A percentile compares a stretch with the other conserved stretches of the same genome.
phyloP scores from a whole-genome alignment of 2,797 vertebrate species.

The Leucoraja ocellata region DNA sequence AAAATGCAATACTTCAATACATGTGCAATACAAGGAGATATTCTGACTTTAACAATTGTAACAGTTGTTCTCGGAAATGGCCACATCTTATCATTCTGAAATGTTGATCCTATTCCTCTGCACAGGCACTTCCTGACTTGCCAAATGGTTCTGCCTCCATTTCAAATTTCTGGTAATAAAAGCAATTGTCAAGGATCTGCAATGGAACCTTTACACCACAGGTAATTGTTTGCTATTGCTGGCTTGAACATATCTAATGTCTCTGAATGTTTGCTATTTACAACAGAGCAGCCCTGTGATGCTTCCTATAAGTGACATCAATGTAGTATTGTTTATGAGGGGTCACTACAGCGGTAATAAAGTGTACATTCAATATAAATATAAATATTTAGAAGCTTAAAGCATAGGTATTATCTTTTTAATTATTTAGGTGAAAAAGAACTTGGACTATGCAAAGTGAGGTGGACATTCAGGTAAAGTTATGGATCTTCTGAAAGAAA shows the following conservation, averaged over 20 bases:
- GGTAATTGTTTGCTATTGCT: background rate
- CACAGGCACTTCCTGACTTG: too few relatives aligned
- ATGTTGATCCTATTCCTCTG: too few relatives aligned
- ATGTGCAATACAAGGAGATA: background rate
- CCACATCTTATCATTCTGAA: too few relatives aligned
- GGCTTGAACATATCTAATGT: background rate
- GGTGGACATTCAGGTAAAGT: background rate
- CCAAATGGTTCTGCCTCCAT: too few relatives aligned
- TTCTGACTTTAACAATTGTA: background rate
- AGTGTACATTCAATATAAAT: background rate
- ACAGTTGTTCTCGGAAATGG: background rate
- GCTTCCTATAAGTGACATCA: background rate
- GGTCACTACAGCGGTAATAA: background rate
- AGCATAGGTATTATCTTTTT: background rate
- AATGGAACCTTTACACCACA: background rate
- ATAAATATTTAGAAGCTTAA: background rate
- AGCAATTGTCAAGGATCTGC: too few relatives aligned
- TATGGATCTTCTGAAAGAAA: background rate
- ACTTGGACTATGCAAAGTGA: background rate
- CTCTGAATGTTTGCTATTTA: background rate
- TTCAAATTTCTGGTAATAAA: too few relatives aligned
- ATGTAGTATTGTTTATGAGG: background rate
- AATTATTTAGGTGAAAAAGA: background rate
- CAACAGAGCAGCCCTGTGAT: background rate
- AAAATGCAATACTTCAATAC: background rate